These are phyloP conservation scores for Alouatta palliata DNA, from an alignment of 2,113 vertebrate genomes.

Conservation along the genomic window DNA sequence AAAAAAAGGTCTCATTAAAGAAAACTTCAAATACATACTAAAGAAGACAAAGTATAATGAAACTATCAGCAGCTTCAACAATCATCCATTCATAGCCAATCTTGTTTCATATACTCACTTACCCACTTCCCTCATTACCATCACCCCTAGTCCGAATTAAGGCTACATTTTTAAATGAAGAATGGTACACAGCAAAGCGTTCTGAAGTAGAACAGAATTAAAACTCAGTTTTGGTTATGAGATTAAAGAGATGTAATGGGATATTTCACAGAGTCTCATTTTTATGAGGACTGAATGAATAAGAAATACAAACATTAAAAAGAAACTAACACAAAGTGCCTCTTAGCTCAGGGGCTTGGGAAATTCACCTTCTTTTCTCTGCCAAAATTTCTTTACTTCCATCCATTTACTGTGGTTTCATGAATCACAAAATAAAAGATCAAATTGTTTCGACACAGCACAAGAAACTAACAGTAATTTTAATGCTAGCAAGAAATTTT, in stretches of 20 bases:
- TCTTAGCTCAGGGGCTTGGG: conserved; percentile 63
- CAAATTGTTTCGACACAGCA: conserved; percentile 44
- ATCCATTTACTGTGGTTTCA: conserved; percentile 45
- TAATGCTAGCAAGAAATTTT: conserved; percentile 31
- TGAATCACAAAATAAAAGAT: conserved; percentile 63
- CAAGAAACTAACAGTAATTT: conserved; percentile 35
- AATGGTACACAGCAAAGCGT: not conserved
- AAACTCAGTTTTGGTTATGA: conserved; percentile 44
- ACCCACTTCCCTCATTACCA: not conserved
- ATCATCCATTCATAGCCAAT: not conserved
- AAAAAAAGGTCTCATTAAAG: conserved; percentile 46
- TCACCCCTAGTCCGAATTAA: not conserved
- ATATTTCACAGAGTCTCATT: conserved; percentile 40
- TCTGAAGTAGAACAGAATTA: conserved; percentile 23
- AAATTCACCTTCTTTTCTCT: conserved; percentile 66
- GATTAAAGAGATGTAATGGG: conserved; percentile 21
- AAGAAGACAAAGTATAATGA: not conserved
- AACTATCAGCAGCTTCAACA: not conserved
- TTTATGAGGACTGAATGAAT: conserved; percentile 58
- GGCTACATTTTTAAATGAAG: conserved; percentile 33
- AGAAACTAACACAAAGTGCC: conserved; percentile 57
- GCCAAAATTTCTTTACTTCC: conserved; percentile 58
- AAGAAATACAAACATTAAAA: conserved; percentile 58
- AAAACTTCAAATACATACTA: conserved; percentile 30
- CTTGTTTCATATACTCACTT: not conserved